Percentiles rank a stretch among this genome's conserved stretches.
Evolutionary conservation across 2,797 vertebrate genomes (phyloP).

Genomic region (Leucoraja ocellata): DNA sequence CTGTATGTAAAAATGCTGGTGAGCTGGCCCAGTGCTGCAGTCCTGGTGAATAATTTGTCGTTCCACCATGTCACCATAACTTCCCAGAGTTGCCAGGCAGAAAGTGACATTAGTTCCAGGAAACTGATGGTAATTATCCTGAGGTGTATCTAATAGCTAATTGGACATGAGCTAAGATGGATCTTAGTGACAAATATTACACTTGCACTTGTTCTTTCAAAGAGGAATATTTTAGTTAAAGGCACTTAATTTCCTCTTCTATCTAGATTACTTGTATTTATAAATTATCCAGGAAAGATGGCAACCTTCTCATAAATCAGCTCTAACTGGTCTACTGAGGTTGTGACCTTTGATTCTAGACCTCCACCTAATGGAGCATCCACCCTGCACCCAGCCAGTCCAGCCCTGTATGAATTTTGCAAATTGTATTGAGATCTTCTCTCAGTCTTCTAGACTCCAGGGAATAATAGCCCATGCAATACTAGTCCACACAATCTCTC

Average conservation of each 20-base stretch:
- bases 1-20: not conserved
- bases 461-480: no score
- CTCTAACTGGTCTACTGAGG: not conserved
- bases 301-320: not conserved
- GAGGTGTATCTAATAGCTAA: not conserved
- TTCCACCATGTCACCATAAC: not conserved
- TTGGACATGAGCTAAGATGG: not conserved
- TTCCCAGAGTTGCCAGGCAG: not conserved
- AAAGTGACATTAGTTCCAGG: not conserved
- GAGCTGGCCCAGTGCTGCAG: not conserved
- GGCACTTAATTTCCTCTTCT: not conserved
- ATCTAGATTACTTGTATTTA: not conserved
- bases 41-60: not conserved
- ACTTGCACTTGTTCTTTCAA: not conserved
- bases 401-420: no score
- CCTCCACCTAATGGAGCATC: no score
- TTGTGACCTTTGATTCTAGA: no score
- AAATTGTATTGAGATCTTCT: no score
- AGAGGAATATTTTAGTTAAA: not conserved
- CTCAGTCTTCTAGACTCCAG: no score
- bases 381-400: no score
- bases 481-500: no score
- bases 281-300: not conserved
- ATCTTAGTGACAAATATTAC: not conserved
- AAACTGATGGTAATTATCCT: not conserved